Evolutionary conservation across 2,888 invertebrate species (phyloP).

Genomic region (Drosophila bunnanda): DNA sequence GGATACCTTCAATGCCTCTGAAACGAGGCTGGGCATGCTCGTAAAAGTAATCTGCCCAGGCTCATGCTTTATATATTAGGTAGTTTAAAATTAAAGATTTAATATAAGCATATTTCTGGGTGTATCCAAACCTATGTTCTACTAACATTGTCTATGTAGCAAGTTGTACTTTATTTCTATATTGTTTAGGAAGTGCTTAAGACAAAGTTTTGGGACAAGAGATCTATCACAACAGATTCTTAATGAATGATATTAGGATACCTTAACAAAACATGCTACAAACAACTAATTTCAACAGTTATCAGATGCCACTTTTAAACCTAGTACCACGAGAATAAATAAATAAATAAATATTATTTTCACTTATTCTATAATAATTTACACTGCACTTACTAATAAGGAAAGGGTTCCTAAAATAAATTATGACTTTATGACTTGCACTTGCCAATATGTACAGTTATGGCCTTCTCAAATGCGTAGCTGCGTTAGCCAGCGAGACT

Average conservation of each 20-base stretch:
- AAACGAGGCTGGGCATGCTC: neutral
- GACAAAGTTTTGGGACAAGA: too few species aligned
- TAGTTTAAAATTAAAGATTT: slow-evolving; percentile 2
- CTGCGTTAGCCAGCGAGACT: too few species aligned
- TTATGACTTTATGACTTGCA: neutral
- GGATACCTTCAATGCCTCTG: slow-evolving; percentile 24
- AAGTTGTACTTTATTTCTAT: neutral
- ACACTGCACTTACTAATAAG: neutral
- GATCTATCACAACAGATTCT: too few species aligned
- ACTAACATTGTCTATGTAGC: neutral
- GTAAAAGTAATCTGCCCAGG: neutral
- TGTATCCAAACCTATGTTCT: too few species aligned
- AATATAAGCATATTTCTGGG: neutral
- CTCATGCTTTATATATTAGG: slow-evolving; percentile 13
- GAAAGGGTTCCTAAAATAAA: neutral
- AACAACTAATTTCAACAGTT: too few species aligned
- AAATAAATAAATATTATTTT: too few species aligned
- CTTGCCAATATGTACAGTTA: neutral
- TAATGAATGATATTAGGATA: too few species aligned
- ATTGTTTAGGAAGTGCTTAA: too few species aligned
- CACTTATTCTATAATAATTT: neutral
- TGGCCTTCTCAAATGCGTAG: neutral
- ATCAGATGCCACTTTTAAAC: too few species aligned
- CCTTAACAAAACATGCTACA: too few species aligned
- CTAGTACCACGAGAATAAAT: too few species aligned